A percentile compares a stretch with the other conserved stretches of the same genome.
Conservation (phyloP, 2,888 invertebrate species). For the Rhimphoctona megacephalus region DNA sequence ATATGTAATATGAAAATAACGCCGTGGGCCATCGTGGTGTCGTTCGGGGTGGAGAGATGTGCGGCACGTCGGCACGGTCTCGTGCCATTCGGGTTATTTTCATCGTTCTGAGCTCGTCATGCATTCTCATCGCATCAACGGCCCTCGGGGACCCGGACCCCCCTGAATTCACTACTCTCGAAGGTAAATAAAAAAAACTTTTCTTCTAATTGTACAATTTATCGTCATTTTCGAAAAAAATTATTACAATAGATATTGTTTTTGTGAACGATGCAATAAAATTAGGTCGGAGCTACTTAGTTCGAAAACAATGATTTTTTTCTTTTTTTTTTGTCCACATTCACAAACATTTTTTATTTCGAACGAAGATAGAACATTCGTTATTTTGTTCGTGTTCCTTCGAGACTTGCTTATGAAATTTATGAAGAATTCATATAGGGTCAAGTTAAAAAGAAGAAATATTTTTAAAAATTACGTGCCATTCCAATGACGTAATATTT, state of each 20-base stretch:
- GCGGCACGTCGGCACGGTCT: slow-evolving; percentile 69
- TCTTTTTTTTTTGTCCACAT: neutral
- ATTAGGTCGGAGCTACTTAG: neutral
- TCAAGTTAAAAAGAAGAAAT: too few species aligned
- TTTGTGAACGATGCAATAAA: neutral
- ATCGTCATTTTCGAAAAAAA: neutral
- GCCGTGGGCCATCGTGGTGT: slow-evolving; percentile 72
- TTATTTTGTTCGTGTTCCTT: neutral
- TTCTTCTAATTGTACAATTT: neutral
- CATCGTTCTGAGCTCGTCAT: slow-evolving; percentile 73
- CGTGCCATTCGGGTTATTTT: slow-evolving; percentile 74
- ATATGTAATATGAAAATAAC: slow-evolving; percentile 73
- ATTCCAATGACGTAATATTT: too few species aligned
- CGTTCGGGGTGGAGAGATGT: slow-evolving; percentile 70
- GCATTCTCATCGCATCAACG: slow-evolving; percentile 75
- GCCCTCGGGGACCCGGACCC: slow-evolving; percentile 79
- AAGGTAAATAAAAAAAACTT: slow-evolving; percentile 74
- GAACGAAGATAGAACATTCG: neutral
- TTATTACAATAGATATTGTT: neutral
- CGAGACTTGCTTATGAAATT: neutral
- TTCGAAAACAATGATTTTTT: neutral
- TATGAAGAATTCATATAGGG: neutral
- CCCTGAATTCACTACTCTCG: slow-evolving; percentile 76
- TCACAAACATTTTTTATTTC: neutral
- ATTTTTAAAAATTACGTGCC: too few species aligned